Evolutionary conservation across 2,888 invertebrate genomes (phyloP).

Genomic region (Bombylius discolor): DNA sequence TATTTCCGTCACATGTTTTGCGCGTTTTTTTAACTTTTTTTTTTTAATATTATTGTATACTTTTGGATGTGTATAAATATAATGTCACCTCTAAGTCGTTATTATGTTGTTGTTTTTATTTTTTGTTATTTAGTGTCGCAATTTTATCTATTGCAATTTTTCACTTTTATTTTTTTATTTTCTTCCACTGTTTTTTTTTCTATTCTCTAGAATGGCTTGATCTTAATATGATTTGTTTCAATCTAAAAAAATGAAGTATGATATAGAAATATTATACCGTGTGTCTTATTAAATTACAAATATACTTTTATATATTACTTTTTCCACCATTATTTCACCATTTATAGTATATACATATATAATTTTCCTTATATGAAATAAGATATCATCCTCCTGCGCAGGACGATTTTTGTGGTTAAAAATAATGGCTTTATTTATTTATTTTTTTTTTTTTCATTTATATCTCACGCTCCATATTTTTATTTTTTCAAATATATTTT

Average conservation of each 20-base stretch:
- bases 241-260: too few relatives aligned
- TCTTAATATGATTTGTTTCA: background rate
- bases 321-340: too few relatives aligned
- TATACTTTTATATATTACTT: too few relatives aligned
- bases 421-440: background rate
- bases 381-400: background rate
- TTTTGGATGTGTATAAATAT: too few relatives aligned
- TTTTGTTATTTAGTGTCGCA: too few relatives aligned
- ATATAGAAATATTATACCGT: too few relatives aligned
- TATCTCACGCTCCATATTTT: background rate
- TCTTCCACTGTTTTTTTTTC: background rate
- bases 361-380: background rate
- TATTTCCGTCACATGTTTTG: constrained; percentile 22
- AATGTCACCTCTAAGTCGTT: too few relatives aligned
- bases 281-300: too few relatives aligned
- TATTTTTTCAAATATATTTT: background rate
- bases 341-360: too few relatives aligned
- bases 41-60: too few relatives aligned
- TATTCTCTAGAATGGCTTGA: background rate
- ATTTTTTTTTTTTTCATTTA: background rate
- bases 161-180: background rate
- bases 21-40: background rate
- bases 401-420: background rate
- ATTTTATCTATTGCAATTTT: background rate
- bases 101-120: too few relatives aligned